Conservation (phyloP, 2,888 invertebrate species). For the Spisula subtruncata region DNA sequence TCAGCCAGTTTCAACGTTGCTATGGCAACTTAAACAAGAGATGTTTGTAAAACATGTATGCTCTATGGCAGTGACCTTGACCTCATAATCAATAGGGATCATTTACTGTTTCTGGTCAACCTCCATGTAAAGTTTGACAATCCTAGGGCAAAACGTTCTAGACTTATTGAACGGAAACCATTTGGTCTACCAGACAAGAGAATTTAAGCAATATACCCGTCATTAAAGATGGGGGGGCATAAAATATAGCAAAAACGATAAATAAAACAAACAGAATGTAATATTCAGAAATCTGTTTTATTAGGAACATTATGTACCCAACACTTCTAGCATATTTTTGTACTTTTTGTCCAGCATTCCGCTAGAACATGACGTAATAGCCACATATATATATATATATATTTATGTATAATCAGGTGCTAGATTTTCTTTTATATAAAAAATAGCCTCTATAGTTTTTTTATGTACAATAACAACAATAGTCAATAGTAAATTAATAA, state of each 20-base stretch:
- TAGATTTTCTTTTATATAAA: conserved; percentile 72
- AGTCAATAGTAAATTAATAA: conserved; percentile 44
- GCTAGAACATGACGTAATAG: conserved; percentile 57
- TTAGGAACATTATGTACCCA: conserved; percentile 82
- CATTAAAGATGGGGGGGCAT: too few species aligned
- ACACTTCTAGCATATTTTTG: conserved; percentile 75
- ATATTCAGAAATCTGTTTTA: conserved; percentile 76
- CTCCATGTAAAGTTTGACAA: too few species aligned
- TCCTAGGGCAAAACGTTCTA: too few species aligned
- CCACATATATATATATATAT: conserved; percentile 71
- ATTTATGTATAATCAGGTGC: conserved; percentile 65
- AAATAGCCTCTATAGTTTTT: conserved; percentile 73
- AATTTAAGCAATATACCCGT: too few species aligned
- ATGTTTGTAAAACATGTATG: too few species aligned
- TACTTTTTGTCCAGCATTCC: conserved; percentile 39
- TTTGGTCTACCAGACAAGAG: too few species aligned
- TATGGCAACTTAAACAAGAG: too few species aligned
- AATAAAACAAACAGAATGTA: neutral
- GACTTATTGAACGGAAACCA: too few species aligned
- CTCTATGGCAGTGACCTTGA: too few species aligned
- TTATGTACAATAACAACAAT: conserved; percentile 69
- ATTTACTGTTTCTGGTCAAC: too few species aligned
- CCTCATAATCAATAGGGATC: too few species aligned
- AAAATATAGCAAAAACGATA: neutral
- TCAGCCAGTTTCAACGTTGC: too few species aligned